Conservation (phyloP, 2,113 vertebrate species). For the Eonycteris spelaea region DNA sequence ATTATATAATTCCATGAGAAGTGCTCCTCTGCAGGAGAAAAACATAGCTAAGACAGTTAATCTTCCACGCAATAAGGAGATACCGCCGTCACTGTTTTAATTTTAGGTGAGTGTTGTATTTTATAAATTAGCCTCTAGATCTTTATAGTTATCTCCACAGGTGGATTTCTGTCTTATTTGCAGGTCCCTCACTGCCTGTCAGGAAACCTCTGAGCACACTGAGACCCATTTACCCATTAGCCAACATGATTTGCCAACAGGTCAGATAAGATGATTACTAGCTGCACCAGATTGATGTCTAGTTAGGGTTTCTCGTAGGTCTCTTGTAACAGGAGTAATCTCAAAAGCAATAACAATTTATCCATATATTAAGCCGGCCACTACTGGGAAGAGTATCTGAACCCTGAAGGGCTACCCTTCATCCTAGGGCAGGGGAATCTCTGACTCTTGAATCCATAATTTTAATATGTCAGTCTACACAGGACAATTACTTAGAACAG, state of each 20-base stretch:
- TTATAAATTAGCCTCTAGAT: slow-evolving; percentile 64
- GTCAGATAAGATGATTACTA: slow-evolving; percentile 65
- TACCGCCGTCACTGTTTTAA: background rate
- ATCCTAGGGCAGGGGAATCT: slow-evolving; percentile 24
- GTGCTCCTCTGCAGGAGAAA: slow-evolving; percentile 6
- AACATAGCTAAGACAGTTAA: background rate
- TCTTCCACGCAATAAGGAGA: slow-evolving; percentile 16
- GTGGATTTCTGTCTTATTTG: slow-evolving; percentile 57
- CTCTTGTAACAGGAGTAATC: slow-evolving; percentile 73
- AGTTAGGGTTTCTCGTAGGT: slow-evolving; percentile 64
- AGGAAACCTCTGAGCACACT: slow-evolving; percentile 24
- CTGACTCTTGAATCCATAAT: slow-evolving; percentile 66
- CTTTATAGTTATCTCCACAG: background rate
- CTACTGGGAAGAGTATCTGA: slow-evolving; percentile 58
- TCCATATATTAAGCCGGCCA: slow-evolving; percentile 66
- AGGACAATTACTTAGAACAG: slow-evolving; percentile 79
- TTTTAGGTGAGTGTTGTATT: slow-evolving; percentile 39
- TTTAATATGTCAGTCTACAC: slow-evolving; percentile 77
- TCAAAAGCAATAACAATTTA: slow-evolving; percentile 72
- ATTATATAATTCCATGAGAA: slow-evolving; percentile 7
- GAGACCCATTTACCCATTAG: slow-evolving; percentile 19
- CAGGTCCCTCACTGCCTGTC: slow-evolving; percentile 52
- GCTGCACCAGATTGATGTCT: slow-evolving; percentile 63
- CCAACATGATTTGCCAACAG: slow-evolving; percentile 38
- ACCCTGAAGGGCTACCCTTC: slow-evolving; percentile 68